Base-by-base conservation (phyloP, 2,888 invertebrate species). In the Autographa pulchrina region DNA sequence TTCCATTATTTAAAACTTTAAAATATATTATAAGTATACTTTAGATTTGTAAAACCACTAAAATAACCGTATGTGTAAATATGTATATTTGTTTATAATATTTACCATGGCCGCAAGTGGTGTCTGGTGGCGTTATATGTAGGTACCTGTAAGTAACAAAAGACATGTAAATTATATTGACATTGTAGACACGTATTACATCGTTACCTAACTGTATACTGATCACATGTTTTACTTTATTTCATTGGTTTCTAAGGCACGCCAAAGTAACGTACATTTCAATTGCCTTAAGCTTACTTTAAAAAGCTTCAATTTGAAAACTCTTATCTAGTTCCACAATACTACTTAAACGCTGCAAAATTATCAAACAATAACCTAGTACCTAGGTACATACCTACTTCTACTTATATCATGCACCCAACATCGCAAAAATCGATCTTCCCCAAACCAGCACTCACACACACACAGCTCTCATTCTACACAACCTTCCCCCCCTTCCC, bases 81-180 rank as follows among this genome's bases (percentile, higher is more conserved):
- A 52, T 60, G 61, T 14, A 65, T 66, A 48, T 67, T 59, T 52
- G 61, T 67, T 61, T 52, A 70, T 65, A 63, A 78, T 84, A 85
- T 87, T 90, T 77, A 94, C 94, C 93, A 88, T 92, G 90, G 92
- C 90, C 88, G 89, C 88, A 90, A 93, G 92, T 83, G 88, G 89
- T 90, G 73, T 70, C 60, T 64, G 62, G 62, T 64, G 62, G 70
- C 77, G 73, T 70, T 74, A 48, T n/a, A 74, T 74, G 68, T 65
- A 52, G 20, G 80, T 88, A 89, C 88, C 90, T 90, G 91, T 41
- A 87, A 90, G 80, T 72, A 80, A 69, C 13, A 70, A 77, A 35
- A 70, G 54, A 38, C 58, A 16, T 61, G 54, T 32, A 43, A 69
- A 38, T 52, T 56, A 56, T 56, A 56, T 56, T 56, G 20, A 56